These are phyloP conservation scores for Ceratosolen solmsi DNA, from an alignment of 1,140 invertebrate species.

Conservation along the genomic window DNA sequence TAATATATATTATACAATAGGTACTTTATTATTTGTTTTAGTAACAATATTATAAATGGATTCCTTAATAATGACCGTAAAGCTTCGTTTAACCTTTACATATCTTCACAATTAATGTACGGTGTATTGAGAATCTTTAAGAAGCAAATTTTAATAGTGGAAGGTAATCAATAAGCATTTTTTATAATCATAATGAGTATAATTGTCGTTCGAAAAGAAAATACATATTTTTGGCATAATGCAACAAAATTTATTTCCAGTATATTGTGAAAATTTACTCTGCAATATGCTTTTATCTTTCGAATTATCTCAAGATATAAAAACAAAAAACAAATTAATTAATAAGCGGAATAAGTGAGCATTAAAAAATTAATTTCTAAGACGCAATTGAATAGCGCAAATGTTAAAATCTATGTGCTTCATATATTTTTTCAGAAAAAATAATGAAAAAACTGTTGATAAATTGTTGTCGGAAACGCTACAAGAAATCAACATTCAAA, in stretches of 20 bases:
- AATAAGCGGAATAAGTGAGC: neutral
- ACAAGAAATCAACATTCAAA: neutral
- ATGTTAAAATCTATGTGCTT: neutral
- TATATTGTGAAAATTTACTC: neutral
- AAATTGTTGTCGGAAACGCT: neutral
- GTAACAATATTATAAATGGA: conserved; percentile 11
- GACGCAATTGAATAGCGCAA: no score
- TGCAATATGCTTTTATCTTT: neutral
- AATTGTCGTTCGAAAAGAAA: no score
- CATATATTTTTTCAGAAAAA: neutral
- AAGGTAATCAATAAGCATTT: conserved; percentile 1
- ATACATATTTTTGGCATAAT: no score
- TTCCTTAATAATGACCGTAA: neutral
- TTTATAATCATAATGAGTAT: neutral
- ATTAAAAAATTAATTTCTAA: neutral
- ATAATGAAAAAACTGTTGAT: neutral
- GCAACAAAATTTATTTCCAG: neutral
- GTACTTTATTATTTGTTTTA: conserved; percentile 17
- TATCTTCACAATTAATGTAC: conserved; percentile 23
- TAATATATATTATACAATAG: neutral
- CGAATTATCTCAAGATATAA: neutral
- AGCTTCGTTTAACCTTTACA: neutral
- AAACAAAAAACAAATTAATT: neutral
- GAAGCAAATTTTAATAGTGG: neutral
- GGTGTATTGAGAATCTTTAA: conserved; percentile 9